Base-by-base conservation (phyloP, 2,888 invertebrate genomes). In the Tipula confusa region DNA sequence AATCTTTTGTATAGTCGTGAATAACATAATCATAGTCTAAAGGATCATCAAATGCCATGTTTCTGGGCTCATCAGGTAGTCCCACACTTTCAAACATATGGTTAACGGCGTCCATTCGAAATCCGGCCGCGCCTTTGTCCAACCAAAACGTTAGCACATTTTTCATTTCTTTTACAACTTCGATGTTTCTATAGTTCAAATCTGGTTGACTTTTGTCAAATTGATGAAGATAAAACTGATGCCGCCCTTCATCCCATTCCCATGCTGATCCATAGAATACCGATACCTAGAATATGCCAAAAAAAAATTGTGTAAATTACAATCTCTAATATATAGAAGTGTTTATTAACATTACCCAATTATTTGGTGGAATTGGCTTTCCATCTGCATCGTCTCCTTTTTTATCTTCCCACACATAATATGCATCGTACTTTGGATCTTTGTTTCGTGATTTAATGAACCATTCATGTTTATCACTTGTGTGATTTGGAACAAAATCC, bases 391-490 rank as follows among this genome's bases (percentile, higher is more conserved):
- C 15, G 83, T 90, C 90, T 0, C 87, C 86, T 28, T 87, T 87
- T 0, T 92, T 92, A 80, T 94, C 91, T 36, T 91, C 91, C 96
- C 96, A 96, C 0, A 95, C 88, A 87, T 95, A 96, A 87, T 92
- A 96, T 86, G 96, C 93, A 43, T 92, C 92, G 86, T 92, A 97
- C 0, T 91, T 92, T 0, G 91, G 90, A 83, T 92, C 91, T 6
- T 91, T 90, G 18, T 91, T 90, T 7, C 93, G 89, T 9, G 97
- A 96, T 86, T 93, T 92, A 84, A 91, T 89, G 88, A 98, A 98
- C 98, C 98, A 98, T 64, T 93, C 92, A 87, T 96, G 95, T 87
- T 95, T 91, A 87, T 95, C 93, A 85, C 96, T 96, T 0, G 94
- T 92, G 86, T 96, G 96, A 88, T 94, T 94, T 2, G 94, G 94